Evolutionary conservation across 1,140 invertebrate genomes (phyloP), one percentile per base, ranked within the genome.

Genomic region (Helicoverpa armigera): DNA sequence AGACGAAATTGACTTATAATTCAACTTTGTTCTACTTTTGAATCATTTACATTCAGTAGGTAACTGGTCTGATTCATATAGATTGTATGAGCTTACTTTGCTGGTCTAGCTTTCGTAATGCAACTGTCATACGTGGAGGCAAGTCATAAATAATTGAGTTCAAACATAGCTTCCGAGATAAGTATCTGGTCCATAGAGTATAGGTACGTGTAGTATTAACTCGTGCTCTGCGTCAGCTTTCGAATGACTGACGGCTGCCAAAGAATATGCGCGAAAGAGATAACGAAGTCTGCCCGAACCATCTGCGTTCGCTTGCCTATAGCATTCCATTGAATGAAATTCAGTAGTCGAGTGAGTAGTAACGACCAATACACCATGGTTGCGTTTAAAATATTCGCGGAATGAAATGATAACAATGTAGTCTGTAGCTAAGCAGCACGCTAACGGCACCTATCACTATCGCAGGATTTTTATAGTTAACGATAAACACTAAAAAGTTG

Each of bases 101-200:
- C 76, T 70, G 80, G 51, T 75, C 18, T 29, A 74, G 23, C 78
- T 83, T 82, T 79, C 67, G 79, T 83, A 84, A 84, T 82, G 67
- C 82, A 78, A 73, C 81, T 84, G 82, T 86, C 84, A 85, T 83
- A 74, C 77, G 77, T 79, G 84, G 83, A 70, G 63, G 65, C 77
- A 84, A 82, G 63, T 82, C 81, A 80, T 83, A 86, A 88, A 85
- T 85, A 85, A 87, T 87, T 85, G 86, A 87, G 82, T 83, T 87
- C 87, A 85, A 87, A 87, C 85, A 85, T 82, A 78, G 70, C 61
- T 82, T 69, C 70, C 67, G 54, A 83, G 85, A 88, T 88, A 87
- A 86, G 63, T 72, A 87, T 88, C 85, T 56, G 63, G 54, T 80
- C 70, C 61, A 70, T 67, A 74, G 80, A 83, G 61, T 78, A 82